Evolutionary conservation across 2,797 vertebrate species (phyloP), one percentile per base, ranked within the genome.

Genomic region (Pachyuromys duprasi): DNA sequence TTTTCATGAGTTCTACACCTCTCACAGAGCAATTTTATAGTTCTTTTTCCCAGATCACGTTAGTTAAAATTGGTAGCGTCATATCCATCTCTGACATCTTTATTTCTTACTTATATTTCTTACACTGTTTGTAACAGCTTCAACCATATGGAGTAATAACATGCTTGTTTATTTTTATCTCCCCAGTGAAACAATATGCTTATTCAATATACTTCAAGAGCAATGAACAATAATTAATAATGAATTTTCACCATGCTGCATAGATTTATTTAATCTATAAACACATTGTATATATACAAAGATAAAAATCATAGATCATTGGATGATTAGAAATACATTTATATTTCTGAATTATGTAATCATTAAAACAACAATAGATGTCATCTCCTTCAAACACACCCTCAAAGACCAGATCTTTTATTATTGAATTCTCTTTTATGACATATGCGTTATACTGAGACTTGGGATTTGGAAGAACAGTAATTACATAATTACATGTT

Each of bases 341-440:
- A 31, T 86, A 3, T 69, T 45, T 92, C 31, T 90, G 2, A 75
- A 63, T 18, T 83, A 31, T 28, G 12, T 4, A 39, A 84, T 86
- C 26, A 49, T 79, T 0, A 26, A 86, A 39, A 65, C 79, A 63
- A 11, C 22, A 53, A 78, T 14, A 89, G 62, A 31, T 28, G 11
- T 3, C 8, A 70, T 8, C 3, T 2, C 2, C 14, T 24, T 4
- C 8, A 55, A 8, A 28, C 14, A 86, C 8, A 57, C 2, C 1
- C 9, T 2, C 69, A 63, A 92, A 18, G 28, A 33, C 36, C 9
- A 28, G 22, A 28, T 84, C 57, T 17, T 31, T 33, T 55, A 14
- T 33, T 53, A 6, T 39, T 75, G 26, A 83, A 81, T 22, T 1
- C 3, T 2, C 4, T 67, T 57, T n/a, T 26, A 39, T 81, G 67